phyloP scores from a whole-genome alignment of 2,888 invertebrate genomes.

The Tyria jacobaeae region DNA sequence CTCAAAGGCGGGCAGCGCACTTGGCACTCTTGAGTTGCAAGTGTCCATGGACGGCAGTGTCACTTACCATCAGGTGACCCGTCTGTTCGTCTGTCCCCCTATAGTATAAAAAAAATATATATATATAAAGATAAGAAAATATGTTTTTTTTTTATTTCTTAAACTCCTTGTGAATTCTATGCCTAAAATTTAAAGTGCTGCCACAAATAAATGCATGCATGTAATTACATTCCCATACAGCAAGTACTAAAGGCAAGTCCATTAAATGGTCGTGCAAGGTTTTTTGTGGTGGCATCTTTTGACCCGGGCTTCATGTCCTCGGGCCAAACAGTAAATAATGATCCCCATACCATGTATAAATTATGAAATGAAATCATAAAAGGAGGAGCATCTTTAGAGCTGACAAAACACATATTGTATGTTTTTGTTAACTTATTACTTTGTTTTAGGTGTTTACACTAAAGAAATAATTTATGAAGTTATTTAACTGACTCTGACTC shows the following conservation, averaged over 20 bases:
- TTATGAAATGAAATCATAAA: conserved; percentile 76
- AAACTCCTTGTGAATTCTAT: background rate
- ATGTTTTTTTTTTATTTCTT: background rate
- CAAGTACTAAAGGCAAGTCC: conserved; percentile 53
- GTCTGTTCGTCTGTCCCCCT: too few species aligned
- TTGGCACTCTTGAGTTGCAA: too few species aligned
- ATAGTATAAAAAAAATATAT: too few species aligned
- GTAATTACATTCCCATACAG: conserved; percentile 59
- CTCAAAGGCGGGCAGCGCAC: too few species aligned
- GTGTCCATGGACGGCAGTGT: too few species aligned
- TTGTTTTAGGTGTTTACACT: background rate
- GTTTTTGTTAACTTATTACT: background rate
- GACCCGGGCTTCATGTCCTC: conserved; percentile 68
- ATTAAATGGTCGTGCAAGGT: conserved; percentile 63
- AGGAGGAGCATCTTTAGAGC: conserved; percentile 54
- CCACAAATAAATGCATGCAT: conserved; percentile 49
- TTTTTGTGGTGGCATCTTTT: conserved; percentile 73
- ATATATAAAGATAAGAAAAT: too few species aligned
- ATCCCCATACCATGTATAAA: conserved; percentile 70
- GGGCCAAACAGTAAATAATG: conserved; percentile 78
- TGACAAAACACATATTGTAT: conserved; percentile 35
- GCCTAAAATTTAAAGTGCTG: conserved; percentile 28
- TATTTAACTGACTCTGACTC: background rate
- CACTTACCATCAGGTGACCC: too few species aligned
- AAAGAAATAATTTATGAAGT: background rate